Evolutionary conservation across 2,888 invertebrate species (phyloP), one percentile per base, ranked within the genome.

Genomic region (Sepiola atlantica): DNA sequence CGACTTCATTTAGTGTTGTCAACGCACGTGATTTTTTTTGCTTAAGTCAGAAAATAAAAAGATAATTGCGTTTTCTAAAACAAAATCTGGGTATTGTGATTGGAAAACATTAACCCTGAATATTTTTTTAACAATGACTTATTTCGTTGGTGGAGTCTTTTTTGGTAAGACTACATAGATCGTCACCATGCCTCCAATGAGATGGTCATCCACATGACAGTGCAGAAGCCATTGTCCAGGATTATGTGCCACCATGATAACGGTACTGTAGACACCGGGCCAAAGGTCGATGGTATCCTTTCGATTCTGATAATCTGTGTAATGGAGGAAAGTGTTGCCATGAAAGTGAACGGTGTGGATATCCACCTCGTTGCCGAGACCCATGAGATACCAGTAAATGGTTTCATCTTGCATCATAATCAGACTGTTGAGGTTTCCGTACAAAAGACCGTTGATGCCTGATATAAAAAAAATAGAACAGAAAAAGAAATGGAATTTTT

Each of bases 161-260:
- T 45, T 45, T 8, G 45, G 45, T 45, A 45, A 45, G 45, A 95
- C 95, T 10, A 24, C 24, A 45, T 95, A 95, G 32, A 94, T n/a
- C 24, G 94, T 92, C 55, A 94, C 94, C 95, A 95, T 95, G 28
- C 95, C 95, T 16, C 94, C 94, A 20, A 55, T 55, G 35, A 95
- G 94, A 94, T 96, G 95, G 45, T 96, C 95, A 90, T 96, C 95
- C 21, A 96, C 96, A 95, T 96, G 95, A 61, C 96, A 96, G 90
- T 96, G 95, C 32, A 96, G 94, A 94, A 96, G 94, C 96, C 96
- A 96, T 18, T 94, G 95, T 4, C 96, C 96, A 0, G 95, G 95
- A 93, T 95, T 95, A 92, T 95, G 95, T 90, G 95, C 95, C 45
- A 95, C 93, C 96, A 96, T 95, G 24, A 90, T 28, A 21, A 94